A percentile compares a stretch with the other conserved stretches of the same genome.
Evolutionary conservation across 2,113 vertebrate genomes (phyloP).

Genomic region (Dipodomys spectabilis): DNA sequence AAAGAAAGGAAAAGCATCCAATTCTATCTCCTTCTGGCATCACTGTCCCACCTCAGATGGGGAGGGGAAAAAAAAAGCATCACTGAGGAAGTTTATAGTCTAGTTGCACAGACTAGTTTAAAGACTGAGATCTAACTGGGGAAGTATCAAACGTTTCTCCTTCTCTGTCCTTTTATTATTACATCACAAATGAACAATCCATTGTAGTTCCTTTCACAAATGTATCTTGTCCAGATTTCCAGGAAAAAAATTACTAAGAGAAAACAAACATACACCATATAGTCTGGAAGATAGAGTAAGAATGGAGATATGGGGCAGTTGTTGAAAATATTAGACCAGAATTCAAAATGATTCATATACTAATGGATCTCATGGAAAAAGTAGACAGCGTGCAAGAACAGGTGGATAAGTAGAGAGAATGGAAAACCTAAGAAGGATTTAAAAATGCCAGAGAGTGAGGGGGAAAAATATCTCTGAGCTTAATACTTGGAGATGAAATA

Average conservation of each 20-base stretch:
- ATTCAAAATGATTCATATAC: background rate
- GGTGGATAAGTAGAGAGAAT: background rate
- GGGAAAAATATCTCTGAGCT: background rate
- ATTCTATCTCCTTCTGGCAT: background rate
- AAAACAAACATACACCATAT: background rate
- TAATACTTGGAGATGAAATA: background rate
- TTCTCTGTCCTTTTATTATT: background rate
- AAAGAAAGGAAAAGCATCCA: background rate
- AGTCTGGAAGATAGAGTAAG: background rate
- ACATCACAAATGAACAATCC: background rate
- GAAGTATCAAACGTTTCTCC: background rate
- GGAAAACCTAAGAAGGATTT: background rate
- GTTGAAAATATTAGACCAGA: background rate
- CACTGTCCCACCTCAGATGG: background rate
- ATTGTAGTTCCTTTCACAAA: background rate
- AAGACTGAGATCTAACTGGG: background rate
- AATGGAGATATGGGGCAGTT: background rate
- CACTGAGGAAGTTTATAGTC: background rate
- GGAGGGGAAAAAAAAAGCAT: background rate
- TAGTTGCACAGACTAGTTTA: background rate
- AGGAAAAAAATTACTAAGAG: background rate
- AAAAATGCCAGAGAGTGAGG: background rate
- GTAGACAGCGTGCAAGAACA: background rate
- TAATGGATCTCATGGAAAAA: background rate
- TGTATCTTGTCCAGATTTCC: background rate